Evolutionary conservation across 2,888 invertebrate genomes (phyloP).

Genomic region (Trichacis sp.): DNA sequence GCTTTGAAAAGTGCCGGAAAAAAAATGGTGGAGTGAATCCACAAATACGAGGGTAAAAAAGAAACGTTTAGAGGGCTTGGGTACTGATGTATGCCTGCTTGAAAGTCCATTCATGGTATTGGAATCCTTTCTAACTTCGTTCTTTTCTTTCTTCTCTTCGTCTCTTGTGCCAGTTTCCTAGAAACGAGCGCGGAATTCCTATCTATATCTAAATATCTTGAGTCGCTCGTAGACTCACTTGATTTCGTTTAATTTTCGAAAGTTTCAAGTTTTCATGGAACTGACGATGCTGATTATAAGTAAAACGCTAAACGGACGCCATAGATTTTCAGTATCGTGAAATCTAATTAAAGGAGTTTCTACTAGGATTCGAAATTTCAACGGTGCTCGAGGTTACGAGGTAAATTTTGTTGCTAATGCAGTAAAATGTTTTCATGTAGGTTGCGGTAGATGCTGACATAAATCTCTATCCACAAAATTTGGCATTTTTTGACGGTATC

Average conservation of each 20-base stretch:
- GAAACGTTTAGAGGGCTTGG: conserved; percentile 28
- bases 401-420: not conserved
- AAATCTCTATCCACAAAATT: no score
- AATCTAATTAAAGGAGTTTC: not conserved
- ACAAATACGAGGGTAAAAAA: conserved; percentile 42
- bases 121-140: conserved; percentile 45
- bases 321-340: conserved; percentile 1
- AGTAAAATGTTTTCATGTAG: not conserved
- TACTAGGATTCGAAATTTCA: not conserved
- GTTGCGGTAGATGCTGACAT: no score
- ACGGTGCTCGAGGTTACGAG: not conserved
- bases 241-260: no score
- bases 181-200: conserved; percentile 14
- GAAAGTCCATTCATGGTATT: conserved; percentile 68
- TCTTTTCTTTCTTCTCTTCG: conserved; percentile 14
- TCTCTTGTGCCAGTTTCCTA: conserved; percentile 10
- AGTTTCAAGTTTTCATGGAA: not conserved
- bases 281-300: conserved; percentile 8
- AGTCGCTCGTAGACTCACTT: conserved; percentile 21
- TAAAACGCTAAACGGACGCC: not conserved
- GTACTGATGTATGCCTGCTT: conserved; percentile 65
- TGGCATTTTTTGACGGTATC: no score
- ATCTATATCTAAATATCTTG: conserved; percentile 30
- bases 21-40: conserved; percentile 35
- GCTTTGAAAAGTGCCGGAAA: conserved; percentile 8